Evolutionary conservation across 2,888 invertebrate species (phyloP), one percentile per base, ranked within the genome.

Genomic region (Pyrocoelia pectoralis): DNA sequence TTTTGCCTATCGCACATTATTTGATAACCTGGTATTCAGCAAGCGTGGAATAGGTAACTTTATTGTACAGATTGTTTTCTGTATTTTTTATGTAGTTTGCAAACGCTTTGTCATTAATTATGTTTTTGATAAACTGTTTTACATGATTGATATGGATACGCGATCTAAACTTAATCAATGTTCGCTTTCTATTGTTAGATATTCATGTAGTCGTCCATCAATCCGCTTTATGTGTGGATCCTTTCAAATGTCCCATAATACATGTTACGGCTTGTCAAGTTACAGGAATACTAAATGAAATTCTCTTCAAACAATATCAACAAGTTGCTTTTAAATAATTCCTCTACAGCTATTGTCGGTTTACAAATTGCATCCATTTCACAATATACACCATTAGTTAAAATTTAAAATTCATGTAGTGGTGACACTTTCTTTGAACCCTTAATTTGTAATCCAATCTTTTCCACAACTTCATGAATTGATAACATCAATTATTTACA

Each of bases 41-140:
- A 56, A 51, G 56, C 63, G 62, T 40, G 63, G 63, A 63, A 57
- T 54, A 58, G 38, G 48, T 58, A 61, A n/a, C 54, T 57, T 63
- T 63, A 58, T 63, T 63, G 50, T 48, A 49, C 50, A 19, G 29
- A 33, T 51, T 53, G 62, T 43, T n/a, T n/a, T n/a, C n/a, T n/a
- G n/a, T 43, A 24, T 24, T 5, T 38, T 38, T 9, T 38, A n/a
- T 13, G 41, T 13, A 43, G 6, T 2, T 8, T 15, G 14, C 4
- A 43, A 13, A 43, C 13, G 8, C 13, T 54, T 40, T 54, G 40
- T 54, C 54, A 54, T 60, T 55, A 60, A 60, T 54, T 54, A 54
- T 24, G 40, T 38, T 38, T 52, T 19, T 19, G n/a, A 15, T 8
- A 41, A 14, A 24, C 19, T 41, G n/a, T 14, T 24, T 43, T 18